Evolutionary conservation across 2,797 vertebrate species (phyloP).

Genomic region (Hephaestus fuliginosus): DNA sequence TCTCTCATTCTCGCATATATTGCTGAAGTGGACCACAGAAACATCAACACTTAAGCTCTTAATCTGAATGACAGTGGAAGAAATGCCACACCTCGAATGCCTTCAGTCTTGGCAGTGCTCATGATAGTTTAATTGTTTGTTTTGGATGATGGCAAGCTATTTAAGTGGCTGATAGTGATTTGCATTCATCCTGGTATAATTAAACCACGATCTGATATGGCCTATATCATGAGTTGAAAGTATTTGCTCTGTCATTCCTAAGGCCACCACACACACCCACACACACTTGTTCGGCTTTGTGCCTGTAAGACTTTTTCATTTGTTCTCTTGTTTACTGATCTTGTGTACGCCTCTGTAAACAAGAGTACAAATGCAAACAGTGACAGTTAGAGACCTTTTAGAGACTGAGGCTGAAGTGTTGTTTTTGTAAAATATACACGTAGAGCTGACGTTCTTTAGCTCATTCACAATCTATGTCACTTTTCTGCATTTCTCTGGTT

Average conservation of each 20-base stretch:
- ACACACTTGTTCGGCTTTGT: background rate
- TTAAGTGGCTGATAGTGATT: background rate
- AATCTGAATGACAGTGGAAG: background rate
- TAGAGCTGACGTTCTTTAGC: background rate
- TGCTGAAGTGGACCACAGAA: background rate
- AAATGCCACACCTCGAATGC: background rate
- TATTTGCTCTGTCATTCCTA: background rate
- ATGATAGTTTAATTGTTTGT: background rate
- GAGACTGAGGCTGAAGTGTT: background rate
- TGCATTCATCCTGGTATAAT: no score
- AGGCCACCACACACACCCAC: background rate
- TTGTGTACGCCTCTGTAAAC: background rate
- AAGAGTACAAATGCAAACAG: background rate
- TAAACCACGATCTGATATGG: background rate
- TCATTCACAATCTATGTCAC: no score
- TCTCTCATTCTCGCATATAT: background rate
- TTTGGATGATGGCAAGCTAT: background rate
- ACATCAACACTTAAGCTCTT: background rate
- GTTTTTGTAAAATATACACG: background rate
- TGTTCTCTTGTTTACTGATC: no score
- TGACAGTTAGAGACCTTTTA: no score
- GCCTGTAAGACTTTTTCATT: background rate
- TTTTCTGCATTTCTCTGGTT: background rate
- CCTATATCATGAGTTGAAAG: background rate
- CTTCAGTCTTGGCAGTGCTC: background rate